Conservation (phyloP, 2,113 vertebrate species). For the Serinus canaria region DNA sequence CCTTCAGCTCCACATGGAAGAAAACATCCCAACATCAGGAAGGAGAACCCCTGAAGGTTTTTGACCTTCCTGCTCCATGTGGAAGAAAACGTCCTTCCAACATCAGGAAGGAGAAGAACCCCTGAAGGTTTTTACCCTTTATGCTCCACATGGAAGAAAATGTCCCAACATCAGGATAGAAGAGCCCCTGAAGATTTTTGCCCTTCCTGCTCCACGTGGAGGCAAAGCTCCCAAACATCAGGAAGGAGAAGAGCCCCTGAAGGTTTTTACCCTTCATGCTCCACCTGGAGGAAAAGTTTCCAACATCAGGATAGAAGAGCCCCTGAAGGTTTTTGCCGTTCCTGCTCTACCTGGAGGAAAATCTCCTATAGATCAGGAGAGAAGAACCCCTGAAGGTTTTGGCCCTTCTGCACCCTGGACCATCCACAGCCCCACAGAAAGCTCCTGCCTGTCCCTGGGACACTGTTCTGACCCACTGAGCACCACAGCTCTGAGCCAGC, state of each 20-base stretch:
- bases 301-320: background rate
- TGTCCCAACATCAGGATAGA: too few relatives aligned
- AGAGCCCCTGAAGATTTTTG: background rate
- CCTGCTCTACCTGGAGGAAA: background rate
- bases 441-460: background rate
- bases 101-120: too few relatives aligned
- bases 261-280: background rate
- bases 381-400: background rate
- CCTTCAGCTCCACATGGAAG: too few relatives aligned
- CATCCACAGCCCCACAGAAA: fast-evolving
- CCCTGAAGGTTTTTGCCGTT: background rate
- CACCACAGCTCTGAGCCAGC: background rate
- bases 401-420: background rate
- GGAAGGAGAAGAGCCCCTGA: too few relatives aligned
- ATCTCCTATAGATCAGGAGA: background rate
- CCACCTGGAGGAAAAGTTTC: fast-evolving
- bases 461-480: background rate
- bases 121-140: too few relatives aligned
- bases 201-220: fast-evolving
- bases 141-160: too few relatives aligned
- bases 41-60: too few relatives aligned
- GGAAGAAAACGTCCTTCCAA: too few relatives aligned
- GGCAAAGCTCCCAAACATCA: background rate
- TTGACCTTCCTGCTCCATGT: too few relatives aligned
- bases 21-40: too few relatives aligned